Evolutionary conservation across 2,888 invertebrate species (phyloP).

Genomic region (Sialis lutaria): DNA sequence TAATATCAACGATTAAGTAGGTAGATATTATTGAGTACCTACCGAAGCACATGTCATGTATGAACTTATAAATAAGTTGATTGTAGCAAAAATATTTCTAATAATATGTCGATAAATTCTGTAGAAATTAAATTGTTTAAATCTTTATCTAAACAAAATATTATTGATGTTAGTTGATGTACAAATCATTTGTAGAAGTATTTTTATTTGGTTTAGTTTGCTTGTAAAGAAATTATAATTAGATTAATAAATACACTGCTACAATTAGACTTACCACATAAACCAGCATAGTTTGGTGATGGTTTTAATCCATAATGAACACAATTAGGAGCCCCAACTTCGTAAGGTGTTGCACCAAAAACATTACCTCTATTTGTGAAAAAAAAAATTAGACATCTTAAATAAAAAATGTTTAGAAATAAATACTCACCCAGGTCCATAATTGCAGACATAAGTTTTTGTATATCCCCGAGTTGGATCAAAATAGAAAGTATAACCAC

Average conservation of each 20-base stretch:
- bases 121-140: no score
- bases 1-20: no score
- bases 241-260: no score
- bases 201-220: conserved; percentile 5
- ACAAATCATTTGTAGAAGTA: not conserved
- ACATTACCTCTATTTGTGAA: conserved; percentile 47
- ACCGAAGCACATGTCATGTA: no score
- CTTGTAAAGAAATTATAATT: conserved; percentile 4
- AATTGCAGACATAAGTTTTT: conserved; percentile 72
- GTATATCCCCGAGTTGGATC: conserved; percentile 55
- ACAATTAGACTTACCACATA: conserved; percentile 46
- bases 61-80: no score
- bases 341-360: conserved; percentile 56
- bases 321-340: conserved; percentile 57
- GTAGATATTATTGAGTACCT: no score
- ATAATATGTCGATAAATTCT: no score
- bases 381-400: conserved; percentile 6
- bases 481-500: conserved; percentile 71
- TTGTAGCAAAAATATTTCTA: no score
- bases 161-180: not conserved
- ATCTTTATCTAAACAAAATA: no score
- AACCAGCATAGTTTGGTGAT: conserved; percentile 55
- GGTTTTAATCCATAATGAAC: conserved; percentile 47
- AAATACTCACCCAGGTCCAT: conserved; percentile 49
- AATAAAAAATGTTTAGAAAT: not conserved